Base-by-base conservation (phyloP, 2,888 invertebrate genomes). In the Heliconius charithonia region DNA sequence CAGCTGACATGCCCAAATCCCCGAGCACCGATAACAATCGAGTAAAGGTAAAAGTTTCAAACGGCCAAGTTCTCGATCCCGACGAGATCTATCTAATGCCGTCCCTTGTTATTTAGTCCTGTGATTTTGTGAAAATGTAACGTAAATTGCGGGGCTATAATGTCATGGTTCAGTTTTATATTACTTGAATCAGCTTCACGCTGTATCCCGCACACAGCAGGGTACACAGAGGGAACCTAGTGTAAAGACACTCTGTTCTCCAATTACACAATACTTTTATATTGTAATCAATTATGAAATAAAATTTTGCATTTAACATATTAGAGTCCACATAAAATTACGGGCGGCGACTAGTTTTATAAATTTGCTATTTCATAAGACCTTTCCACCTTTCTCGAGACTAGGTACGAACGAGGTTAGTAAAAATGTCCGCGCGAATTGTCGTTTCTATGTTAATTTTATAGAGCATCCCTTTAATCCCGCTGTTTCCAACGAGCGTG, bases 381-480 rank as follows among this genome's bases (percentile, higher is more conserved):
- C n/a, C n/a, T n/a, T n/a, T n/a, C n/a, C n/a, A n/a, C n/a, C n/a
- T n/a, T n/a, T n/a, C n/a, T n/a, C n/a, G n/a, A n/a, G n/a, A n/a
- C n/a, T n/a, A n/a, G n/a, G n/a, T n/a, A 41, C 16, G 83, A 90
- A 92, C 85, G 86, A 85, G 91, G 90, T 90, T 91, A 91, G 90
- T 91, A 92, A 91, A 92, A 92, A 90, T 90, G 89, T 88, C 86
- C 86, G 87, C 86, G 85, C 87, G 85, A 87, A 88, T 86, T 85
- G 85, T 92, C 90, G 91, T 94, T 93, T 91, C 89, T 93, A 94
- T 94, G 94, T 91, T 89, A 94, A 94, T 93, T 90, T 92, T 93
- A 93, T 93, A 89, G 91, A 87, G 89, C 89, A 89, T 92, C 88
- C 90, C 90, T 90, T 93, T 93, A 93, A 93, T 93, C 93, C 93